Percentiles rank a stretch among this genome's conserved stretches.
phyloP scores from a whole-genome alignment of 2,888 invertebrate species.

The Julus scandinavius region DNA sequence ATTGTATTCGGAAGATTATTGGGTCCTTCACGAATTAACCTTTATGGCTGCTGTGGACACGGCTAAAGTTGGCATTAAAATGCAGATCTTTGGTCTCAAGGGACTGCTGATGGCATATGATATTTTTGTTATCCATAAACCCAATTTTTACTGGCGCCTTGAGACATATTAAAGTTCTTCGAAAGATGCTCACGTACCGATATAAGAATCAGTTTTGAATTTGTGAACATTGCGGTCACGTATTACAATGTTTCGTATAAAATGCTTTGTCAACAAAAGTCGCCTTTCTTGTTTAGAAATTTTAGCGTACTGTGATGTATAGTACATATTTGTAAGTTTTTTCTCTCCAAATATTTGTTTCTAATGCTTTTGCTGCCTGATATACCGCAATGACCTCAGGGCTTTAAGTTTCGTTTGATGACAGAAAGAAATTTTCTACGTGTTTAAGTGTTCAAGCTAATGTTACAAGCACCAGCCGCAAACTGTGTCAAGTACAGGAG shows the following conservation, averaged over 20 bases:
- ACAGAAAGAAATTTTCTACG: not conserved
- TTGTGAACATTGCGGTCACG: not conserved
- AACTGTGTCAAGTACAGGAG: slow-evolving; percentile 5
- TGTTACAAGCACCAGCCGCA: not conserved
- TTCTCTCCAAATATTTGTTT: too few relatives aligned
- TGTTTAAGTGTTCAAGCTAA: not conserved
- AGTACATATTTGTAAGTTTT: too few relatives aligned
- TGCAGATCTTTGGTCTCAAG: not conserved
- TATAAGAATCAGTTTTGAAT: not conserved
- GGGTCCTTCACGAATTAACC: not conserved
- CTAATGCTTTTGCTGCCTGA: too few relatives aligned
- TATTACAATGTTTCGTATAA: not conserved
- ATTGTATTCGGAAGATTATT: not conserved
- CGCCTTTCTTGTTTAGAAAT: not conserved
- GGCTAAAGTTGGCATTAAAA: not conserved
- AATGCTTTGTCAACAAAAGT: not conserved
- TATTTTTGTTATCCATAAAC: not conserved
- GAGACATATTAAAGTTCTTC: not conserved
- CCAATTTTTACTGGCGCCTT: not conserved
- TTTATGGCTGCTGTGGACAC: not conserved
- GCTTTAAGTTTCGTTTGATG: too few relatives aligned
- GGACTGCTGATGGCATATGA: not conserved
- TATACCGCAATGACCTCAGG: too few relatives aligned
- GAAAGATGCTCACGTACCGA: not conserved
- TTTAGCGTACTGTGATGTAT: too few relatives aligned